Conservation (phyloP, 2,888 invertebrate genomes). For the Napeogenes inachia region DNA sequence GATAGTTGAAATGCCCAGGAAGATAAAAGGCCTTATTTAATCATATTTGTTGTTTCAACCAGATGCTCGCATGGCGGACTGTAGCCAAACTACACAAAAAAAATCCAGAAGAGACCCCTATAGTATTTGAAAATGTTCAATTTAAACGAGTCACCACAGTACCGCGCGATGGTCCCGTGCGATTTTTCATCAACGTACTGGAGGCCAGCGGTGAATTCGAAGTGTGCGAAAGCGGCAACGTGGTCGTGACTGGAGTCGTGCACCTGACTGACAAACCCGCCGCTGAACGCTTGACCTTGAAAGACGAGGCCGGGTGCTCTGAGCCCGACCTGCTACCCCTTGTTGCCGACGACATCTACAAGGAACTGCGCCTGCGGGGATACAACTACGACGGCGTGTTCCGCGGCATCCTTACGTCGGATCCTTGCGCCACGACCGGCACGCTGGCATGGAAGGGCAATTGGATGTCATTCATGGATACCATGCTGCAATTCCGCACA, state of each 20-base stretch:
- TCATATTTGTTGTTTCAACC: slow-evolving; percentile 28
- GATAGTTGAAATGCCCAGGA: background rate
- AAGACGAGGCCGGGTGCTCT: slow-evolving; percentile 52
- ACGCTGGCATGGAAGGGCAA: slow-evolving; percentile 90
- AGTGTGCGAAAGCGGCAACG: slow-evolving; percentile 90
- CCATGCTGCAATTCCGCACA: slow-evolving; percentile 95
- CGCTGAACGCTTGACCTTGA: slow-evolving; percentile 79
- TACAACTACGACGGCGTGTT: too few species aligned
- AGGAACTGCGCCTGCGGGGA: too few species aligned
- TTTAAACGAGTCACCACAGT: slow-evolving; percentile 96
- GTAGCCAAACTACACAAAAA: slow-evolving; percentile 87
- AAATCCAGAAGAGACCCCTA: slow-evolving; percentile 86
- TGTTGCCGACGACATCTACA: slow-evolving; percentile 40
- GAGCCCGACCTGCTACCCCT: slow-evolving; percentile 72
- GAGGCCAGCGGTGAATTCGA: slow-evolving; percentile 91
- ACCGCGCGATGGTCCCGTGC: slow-evolving; percentile 87
- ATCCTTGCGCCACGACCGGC: slow-evolving; percentile 83
- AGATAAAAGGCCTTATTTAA: background rate
- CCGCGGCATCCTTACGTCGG: slow-evolving; percentile 65
- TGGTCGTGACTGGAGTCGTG: slow-evolving; percentile 89
- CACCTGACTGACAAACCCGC: slow-evolving; percentile 79
- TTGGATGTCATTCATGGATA: slow-evolving; percentile 97
- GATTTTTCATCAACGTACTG: slow-evolving; percentile 89
- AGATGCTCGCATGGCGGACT: slow-evolving; percentile 90
- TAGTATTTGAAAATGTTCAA: slow-evolving; percentile 92